Percentiles rank a stretch among this genome's conserved stretches.
These are phyloP conservation scores for Drosophila vallismaia DNA, from an alignment of 2,888 invertebrate genomes.

Conservation along the genomic window DNA sequence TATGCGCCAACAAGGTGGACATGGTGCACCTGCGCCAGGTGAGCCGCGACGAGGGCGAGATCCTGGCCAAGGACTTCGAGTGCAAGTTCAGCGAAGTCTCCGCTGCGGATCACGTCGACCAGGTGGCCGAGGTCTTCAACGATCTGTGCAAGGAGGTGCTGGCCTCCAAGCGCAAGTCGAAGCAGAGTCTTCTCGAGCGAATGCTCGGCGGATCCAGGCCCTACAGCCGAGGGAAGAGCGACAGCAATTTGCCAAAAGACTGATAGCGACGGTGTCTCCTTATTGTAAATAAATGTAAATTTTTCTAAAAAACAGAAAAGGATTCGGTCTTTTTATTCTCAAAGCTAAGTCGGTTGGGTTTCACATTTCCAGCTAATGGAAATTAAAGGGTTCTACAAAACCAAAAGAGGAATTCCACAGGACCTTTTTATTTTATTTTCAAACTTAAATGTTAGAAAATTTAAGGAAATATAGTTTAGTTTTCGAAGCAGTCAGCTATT, in stretches of 20 bases:
- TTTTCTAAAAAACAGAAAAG: slow-evolving; percentile 1
- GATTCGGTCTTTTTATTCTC: not conserved
- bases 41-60: slow-evolving; percentile 94
- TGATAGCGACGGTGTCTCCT: slow-evolving; percentile 80
- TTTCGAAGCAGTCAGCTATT: not conserved
- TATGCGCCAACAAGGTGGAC: slow-evolving; percentile 95
- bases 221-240: slow-evolving; percentile 94
- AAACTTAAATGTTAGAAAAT: no score
- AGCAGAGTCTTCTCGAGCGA: slow-evolving; percentile 92
- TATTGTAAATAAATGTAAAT: slow-evolving; percentile 49
- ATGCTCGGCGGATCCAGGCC: slow-evolving; percentile 92
- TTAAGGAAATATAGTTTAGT: no score
- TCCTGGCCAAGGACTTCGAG: slow-evolving; percentile 93
- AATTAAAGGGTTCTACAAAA: no score
- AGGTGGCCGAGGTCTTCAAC: slow-evolving; percentile 93
- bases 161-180: slow-evolving; percentile 91
- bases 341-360: not conserved
- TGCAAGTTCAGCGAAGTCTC: slow-evolving; percentile 94
- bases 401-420: no score
- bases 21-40: slow-evolving; percentile 96
- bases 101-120: slow-evolving; percentile 93
- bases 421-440: no score
- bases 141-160: slow-evolving; percentile 93
- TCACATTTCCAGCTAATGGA: no score
- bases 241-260: slow-evolving; percentile 94